A percentile compares a stretch with the other conserved stretches of the same genome.
phyloP scores from a whole-genome alignment of 2,797 vertebrate species.

The Semotilus atromaculatus region DNA sequence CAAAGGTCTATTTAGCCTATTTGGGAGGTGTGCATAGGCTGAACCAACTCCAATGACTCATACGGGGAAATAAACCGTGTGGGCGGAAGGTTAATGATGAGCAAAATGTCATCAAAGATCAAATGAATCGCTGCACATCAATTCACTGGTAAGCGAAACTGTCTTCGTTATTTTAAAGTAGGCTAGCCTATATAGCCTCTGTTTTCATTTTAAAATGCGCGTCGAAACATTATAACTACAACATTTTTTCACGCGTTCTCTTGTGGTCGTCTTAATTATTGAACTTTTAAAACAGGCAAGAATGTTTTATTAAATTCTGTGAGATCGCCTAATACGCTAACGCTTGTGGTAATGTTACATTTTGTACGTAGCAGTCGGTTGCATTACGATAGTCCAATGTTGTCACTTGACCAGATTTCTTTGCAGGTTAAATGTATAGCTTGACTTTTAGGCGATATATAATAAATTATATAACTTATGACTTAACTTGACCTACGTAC shows the following conservation, averaged over 20 bases:
- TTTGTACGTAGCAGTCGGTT: background rate
- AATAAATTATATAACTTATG: no score
- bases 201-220: background rate
- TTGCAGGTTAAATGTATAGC: background rate
- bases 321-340: background rate
- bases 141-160: background rate
- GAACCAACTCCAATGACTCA: background rate
- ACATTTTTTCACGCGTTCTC: background rate
- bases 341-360: background rate
- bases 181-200: background rate
- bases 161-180: background rate
- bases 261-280: background rate
- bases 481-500: no score
- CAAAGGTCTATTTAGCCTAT: background rate
- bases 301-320: background rate
- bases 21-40: background rate
- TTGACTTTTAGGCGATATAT: background rate
- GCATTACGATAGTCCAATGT: background rate
- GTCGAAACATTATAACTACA: background rate
- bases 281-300: background rate
- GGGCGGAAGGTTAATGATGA: background rate
- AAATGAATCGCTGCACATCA: background rate
- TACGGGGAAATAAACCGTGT: background rate
- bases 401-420: background rate
- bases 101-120: background rate